Percentiles rank a stretch among this genome's conserved stretches.
Evolutionary conservation across 2,113 vertebrate species (phyloP).

Genomic region (Anas platyrhynchos): DNA sequence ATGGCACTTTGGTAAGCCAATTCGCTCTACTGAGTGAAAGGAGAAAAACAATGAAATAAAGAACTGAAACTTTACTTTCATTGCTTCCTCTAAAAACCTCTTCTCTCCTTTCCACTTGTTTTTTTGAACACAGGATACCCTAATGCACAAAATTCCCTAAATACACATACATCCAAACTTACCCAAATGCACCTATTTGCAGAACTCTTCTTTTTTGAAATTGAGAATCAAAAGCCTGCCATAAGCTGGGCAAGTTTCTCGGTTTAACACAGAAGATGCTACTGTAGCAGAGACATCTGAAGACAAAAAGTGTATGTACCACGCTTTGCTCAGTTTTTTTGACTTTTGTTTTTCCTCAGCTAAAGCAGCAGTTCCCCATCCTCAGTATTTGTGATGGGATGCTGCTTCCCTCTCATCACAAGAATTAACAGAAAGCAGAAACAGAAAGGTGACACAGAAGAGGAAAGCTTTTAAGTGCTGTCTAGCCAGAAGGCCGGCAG

Average conservation of each 20-base stretch:
- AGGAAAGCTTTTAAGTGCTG: background rate
- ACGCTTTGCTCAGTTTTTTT: too few relatives aligned
- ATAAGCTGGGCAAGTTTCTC: background rate
- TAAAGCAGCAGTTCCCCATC: background rate
- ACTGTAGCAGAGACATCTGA: background rate
- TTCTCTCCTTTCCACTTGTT: background rate
- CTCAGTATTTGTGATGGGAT: background rate
- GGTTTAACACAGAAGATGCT: background rate
- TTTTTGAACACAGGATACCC: background rate
- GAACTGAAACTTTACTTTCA: background rate
- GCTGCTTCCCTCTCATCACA: background rate
- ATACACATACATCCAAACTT: background rate
- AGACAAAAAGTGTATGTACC: accelerated
- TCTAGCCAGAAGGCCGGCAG: background rate
- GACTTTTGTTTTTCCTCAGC: background rate
- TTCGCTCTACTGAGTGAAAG: background rate
- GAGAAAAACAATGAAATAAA: background rate
- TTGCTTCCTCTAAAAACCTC: background rate
- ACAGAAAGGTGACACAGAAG: background rate
- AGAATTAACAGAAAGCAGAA: background rate
- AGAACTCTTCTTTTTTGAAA: background rate
- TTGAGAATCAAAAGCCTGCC: background rate
- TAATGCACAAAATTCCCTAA: background rate
- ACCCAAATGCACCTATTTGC: background rate
- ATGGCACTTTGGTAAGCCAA: background rate